Conservation (phyloP, 1,140 invertebrate genomes). For the Heterodera schachtii region DNA sequence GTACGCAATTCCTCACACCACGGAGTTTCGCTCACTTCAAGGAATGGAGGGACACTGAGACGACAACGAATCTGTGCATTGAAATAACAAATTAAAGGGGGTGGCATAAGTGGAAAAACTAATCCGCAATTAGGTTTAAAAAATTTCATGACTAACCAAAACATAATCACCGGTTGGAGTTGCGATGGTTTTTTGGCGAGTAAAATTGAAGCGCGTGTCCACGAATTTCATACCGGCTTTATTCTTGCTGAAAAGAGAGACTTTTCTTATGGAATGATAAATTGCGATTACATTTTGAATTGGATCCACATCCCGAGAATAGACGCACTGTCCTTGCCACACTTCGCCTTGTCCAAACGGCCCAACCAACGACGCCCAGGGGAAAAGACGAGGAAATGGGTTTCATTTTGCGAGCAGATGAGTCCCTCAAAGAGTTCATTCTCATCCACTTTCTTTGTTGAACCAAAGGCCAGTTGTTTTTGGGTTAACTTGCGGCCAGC, state of each 20-base stretch:
- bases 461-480: too few relatives aligned
- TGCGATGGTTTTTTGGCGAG: neutral
- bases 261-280: neutral
- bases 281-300: neutral
- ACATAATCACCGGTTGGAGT: neutral
- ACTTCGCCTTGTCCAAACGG: neutral
- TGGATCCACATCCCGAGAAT: neutral
- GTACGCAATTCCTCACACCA: slow-evolving; percentile 2
- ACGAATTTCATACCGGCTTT: neutral
- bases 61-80: neutral
- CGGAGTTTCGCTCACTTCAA: slow-evolving; percentile 4
- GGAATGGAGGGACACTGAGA: neutral
- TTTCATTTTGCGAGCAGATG: neutral
- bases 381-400: neutral
- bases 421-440: neutral
- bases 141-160: neutral
- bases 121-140: too few relatives aligned
- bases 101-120: too few relatives aligned
- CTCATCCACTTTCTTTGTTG: neutral
- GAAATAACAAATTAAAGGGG: neutral
- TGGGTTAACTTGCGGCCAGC: too few relatives aligned
- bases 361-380: neutral
- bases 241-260: neutral
- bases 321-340: too few relatives aligned
- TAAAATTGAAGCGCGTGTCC: neutral